phyloP scores from a whole-genome alignment of 2,113 vertebrate species.

The Campylomormyrus numenius region DNA sequence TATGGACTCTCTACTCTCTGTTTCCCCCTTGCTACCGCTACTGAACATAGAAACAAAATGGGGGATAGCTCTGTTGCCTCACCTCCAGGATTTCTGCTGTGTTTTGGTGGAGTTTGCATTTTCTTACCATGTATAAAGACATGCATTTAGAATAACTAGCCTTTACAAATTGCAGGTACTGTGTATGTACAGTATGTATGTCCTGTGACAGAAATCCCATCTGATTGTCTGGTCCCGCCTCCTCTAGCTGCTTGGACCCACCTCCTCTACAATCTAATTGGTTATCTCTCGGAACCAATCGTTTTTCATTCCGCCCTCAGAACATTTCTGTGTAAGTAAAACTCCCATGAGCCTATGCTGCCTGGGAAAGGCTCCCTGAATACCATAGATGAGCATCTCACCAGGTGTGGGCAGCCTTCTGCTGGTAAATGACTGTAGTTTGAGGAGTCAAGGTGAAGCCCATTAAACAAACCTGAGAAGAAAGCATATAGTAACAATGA shows the following conservation, averaged over 20 bases:
- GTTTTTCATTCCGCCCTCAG: background rate
- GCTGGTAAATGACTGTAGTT: constrained; percentile 8
- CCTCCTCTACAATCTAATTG: too few species aligned
- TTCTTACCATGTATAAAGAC: background rate
- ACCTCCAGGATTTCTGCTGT: background rate
- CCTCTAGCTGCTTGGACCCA: too few species aligned
- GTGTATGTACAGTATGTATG: background rate
- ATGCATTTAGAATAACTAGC: background rate
- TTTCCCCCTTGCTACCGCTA: background rate
- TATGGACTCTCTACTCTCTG: background rate
- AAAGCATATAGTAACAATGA: background rate
- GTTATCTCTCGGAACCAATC: too few species aligned
- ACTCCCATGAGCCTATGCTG: background rate
- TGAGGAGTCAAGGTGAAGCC: constrained; percentile 27
- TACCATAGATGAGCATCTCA: constrained; percentile 19
- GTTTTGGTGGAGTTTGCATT: background rate
- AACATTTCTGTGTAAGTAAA: background rate
- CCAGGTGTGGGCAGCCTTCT: constrained; percentile 28
- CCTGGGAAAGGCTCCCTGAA: background rate
- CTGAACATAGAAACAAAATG: background rate
- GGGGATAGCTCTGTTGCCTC: background rate
- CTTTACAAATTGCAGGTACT: background rate
- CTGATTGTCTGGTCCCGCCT: too few species aligned
- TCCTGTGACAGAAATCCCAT: background rate
- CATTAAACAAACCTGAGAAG: constrained; percentile 34